These are phyloP conservation scores for Aromia moschata DNA, from an alignment of 2,888 invertebrate species.

Conservation along the genomic window DNA sequence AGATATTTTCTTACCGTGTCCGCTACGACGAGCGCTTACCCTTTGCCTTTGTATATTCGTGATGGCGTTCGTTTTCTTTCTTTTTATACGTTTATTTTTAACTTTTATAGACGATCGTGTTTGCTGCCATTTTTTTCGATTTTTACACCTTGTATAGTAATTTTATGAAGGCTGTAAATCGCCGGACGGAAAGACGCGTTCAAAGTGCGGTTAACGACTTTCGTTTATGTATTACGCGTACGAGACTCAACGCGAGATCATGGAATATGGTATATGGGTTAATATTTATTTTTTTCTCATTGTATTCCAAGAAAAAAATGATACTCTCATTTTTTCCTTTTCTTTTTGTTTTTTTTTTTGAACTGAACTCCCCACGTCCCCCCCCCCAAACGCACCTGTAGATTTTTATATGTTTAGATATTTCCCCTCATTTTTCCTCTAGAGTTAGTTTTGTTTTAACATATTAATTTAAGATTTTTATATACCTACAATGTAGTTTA, in stretches of 20 bases:
- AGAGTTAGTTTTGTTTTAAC: slow-evolving; percentile 34
- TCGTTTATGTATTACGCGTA: slow-evolving; percentile 11
- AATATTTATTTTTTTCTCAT: slow-evolving; percentile 21
- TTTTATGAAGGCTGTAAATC: slow-evolving; percentile 11
- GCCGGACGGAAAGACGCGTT: slow-evolving; percentile 1
- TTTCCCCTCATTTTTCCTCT: slow-evolving; percentile 12
- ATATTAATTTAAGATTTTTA: slow-evolving; percentile 35
- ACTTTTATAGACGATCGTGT: too few relatives aligned
- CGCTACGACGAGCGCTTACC: too few relatives aligned
- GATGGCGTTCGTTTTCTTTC: too few relatives aligned
- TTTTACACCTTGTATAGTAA: slow-evolving; percentile 4
- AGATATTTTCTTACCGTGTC: too few relatives aligned
- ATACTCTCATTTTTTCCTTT: slow-evolving; percentile 20
- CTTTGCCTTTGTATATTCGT: too few relatives aligned
- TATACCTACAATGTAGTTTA: slow-evolving; percentile 31
- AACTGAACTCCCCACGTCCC: slow-evolving; percentile 13
- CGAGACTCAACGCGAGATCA: not conserved
- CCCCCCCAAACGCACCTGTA: slow-evolving; percentile 7
- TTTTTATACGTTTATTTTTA: too few relatives aligned
- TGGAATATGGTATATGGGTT: slow-evolving; percentile 16
- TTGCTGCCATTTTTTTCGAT: too few relatives aligned
- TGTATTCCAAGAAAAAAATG: slow-evolving; percentile 19
- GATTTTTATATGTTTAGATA: slow-evolving; percentile 15
- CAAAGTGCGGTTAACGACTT: not conserved
- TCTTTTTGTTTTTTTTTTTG: slow-evolving; percentile 20